Conservation (phyloP, 2,797 vertebrate species). For the Manis crassicaudata region DNA sequence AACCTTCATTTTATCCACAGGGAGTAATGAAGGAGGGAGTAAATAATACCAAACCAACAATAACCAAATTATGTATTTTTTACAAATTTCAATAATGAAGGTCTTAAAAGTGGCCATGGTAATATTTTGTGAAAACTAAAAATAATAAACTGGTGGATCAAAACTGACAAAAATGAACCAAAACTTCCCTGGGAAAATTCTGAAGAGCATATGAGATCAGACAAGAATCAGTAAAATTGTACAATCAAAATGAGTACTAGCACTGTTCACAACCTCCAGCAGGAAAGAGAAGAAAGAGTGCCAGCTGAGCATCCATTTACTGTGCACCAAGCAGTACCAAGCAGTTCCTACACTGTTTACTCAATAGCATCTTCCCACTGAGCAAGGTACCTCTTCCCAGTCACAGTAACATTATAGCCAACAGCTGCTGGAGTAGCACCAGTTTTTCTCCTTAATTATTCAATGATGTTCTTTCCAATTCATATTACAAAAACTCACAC, state of each 20-base stretch:
- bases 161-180: background rate
- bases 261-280: background rate
- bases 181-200: background rate
- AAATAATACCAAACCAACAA: background rate
- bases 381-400: background rate
- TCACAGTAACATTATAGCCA: background rate
- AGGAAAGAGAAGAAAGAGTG: background rate
- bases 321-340: background rate
- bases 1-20: too few relatives aligned
- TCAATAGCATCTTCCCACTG: background rate
- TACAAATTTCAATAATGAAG: background rate
- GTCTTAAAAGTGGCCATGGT: background rate
- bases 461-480: background rate
- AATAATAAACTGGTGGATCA: constrained; percentile 1
- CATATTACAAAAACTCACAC: background rate
- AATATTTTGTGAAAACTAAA: background rate
- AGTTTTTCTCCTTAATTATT: background rate
- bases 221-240: constrained; percentile 29
- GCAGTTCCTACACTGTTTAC: background rate
- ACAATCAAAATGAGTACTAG: background rate
- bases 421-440: background rate
- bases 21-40: background rate
- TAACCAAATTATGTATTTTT: background rate
- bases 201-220: background rate
- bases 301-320: background rate